phyloP scores from a whole-genome alignment of 2,113 vertebrate species.

The Callaeas wilsoni region DNA sequence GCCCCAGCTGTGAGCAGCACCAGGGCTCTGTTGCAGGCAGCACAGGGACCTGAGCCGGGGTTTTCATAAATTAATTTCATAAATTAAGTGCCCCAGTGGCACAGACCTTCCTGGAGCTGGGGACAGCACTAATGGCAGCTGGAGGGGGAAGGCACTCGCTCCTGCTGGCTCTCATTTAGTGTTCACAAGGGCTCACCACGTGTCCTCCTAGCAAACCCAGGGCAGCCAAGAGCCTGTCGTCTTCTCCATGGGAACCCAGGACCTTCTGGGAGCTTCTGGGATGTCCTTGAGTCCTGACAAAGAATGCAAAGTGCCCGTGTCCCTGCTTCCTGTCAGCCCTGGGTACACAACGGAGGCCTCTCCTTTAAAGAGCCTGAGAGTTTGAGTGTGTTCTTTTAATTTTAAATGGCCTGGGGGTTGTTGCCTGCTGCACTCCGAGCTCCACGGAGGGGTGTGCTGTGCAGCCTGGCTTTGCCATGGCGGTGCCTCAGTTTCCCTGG shows the following conservation, averaged over 20 bases:
- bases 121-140: accelerated
- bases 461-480: background rate
- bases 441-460: background rate
- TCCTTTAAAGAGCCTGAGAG: background rate
- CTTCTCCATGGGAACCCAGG: background rate
- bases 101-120: background rate
- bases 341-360: accelerated
- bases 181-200: background rate
- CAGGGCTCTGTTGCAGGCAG: background rate
- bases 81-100: background rate
- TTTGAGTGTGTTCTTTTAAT: background rate
- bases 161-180: background rate
- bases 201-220: background rate
- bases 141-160: background rate
- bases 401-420: background rate
- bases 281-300: background rate
- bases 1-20: background rate
- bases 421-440: background rate
- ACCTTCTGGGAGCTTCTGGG: background rate
- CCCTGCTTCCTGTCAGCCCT: background rate
- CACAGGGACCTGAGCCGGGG: background rate
- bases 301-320: accelerated
- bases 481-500: background rate
- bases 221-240: background rate
- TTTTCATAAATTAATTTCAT: background rate